Conservation (phyloP, 2,888 invertebrate species). For the Eutolmus rufibarbis region DNA sequence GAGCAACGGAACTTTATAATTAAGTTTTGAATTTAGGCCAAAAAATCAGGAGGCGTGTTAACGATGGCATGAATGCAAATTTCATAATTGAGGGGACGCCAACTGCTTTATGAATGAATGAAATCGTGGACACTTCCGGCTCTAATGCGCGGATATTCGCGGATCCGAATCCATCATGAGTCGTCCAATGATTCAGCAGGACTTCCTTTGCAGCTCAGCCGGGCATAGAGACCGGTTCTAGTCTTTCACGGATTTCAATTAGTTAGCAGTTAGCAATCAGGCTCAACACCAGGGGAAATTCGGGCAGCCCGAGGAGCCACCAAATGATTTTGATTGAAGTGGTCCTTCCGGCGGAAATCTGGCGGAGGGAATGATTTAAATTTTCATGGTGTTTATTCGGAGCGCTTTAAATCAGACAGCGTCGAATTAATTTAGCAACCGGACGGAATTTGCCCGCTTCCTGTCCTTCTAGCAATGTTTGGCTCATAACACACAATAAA, state of each 20-base stretch:
- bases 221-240: neutral
- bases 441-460: neutral
- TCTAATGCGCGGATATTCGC: neutral
- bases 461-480: neutral
- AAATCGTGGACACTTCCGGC: neutral
- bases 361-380: slow-evolving; percentile 22
- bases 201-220: neutral
- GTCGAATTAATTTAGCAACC: slow-evolving; percentile 8
- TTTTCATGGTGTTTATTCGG: neutral
- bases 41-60: neutral
- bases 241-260: slow-evolving; percentile 1
- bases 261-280: slow-evolving; percentile 18
- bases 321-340: slow-evolving; percentile 8
- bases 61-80: neutral
- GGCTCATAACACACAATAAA: neutral
- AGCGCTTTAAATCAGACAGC: neutral
- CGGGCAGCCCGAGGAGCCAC: neutral
- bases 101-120: neutral
- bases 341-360: neutral
- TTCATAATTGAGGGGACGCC: neutral
- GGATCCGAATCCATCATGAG: neutral
- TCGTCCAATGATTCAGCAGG: neutral
- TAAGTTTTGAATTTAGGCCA: neutral
- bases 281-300: neutral
- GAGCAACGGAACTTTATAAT: neutral